Evolutionary conservation across 2,888 invertebrate genomes (phyloP).

Genomic region (Nomada flava): DNA sequence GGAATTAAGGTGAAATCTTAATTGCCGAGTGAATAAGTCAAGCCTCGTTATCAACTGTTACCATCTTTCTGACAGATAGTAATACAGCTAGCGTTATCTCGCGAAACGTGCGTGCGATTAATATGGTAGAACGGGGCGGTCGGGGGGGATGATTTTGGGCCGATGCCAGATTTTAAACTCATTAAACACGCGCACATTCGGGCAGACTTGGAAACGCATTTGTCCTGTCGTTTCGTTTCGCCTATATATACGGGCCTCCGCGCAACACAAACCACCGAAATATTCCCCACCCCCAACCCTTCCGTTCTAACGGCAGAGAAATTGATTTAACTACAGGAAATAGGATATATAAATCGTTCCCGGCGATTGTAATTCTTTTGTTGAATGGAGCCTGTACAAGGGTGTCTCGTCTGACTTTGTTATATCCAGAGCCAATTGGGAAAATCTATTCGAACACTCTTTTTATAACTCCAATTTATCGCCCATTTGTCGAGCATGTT

Average conservation of each 20-base stretch:
- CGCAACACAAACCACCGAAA: not conserved
- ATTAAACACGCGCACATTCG: slow-evolving; percentile 47
- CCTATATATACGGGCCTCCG: not conserved
- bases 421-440: not conserved
- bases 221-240: slow-evolving; percentile 34
- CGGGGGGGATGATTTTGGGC: slow-evolving; percentile 47
- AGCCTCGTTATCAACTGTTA: slow-evolving; percentile 8
- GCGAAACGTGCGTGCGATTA: slow-evolving; percentile 41
- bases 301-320: slow-evolving; percentile 39
- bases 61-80: slow-evolving; percentile 2
- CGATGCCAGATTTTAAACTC: slow-evolving; percentile 62
- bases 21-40: not conserved
- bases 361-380: slow-evolving; percentile 34
- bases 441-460: not conserved
- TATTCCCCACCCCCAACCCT: slow-evolving; percentile 18
- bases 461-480: not conserved
- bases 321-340: slow-evolving; percentile 54
- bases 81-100: slow-evolving; percentile 8
- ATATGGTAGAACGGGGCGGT: slow-evolving; percentile 20
- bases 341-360: slow-evolving; percentile 49
- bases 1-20: not conserved
- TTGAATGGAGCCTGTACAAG: slow-evolving; percentile 9
- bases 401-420: slow-evolving; percentile 1
- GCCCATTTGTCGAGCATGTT: not conserved
- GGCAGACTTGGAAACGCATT: slow-evolving; percentile 47